Percentiles rank a stretch among this genome's conserved stretches.
Conservation (phyloP, 2,888 invertebrate genomes). For the Agrypnus murinus region DNA sequence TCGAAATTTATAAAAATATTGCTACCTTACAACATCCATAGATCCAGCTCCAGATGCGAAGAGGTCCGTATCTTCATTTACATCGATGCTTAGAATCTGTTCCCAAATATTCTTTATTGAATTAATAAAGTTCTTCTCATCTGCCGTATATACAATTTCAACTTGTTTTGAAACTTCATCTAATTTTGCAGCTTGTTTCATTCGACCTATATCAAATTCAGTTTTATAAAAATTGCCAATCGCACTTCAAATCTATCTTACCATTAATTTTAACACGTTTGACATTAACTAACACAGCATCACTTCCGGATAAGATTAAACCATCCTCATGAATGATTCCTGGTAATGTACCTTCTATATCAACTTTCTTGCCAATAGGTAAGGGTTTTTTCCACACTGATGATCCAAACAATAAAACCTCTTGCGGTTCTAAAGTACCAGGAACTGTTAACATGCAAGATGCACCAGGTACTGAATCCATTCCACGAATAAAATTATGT, state of each 20-base stretch:
- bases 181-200: constrained; percentile 87
- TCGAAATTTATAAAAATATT: constrained; percentile 5
- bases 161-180: constrained; percentile 77
- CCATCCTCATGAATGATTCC: constrained; percentile 87
- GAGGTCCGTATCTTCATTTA: constrained; percentile 90
- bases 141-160: constrained; percentile 79
- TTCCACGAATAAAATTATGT: constrained; percentile 94
- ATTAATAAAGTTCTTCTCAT: constrained; percentile 82
- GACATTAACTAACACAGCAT: constrained; percentile 81
- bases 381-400: constrained; percentile 77
- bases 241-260: constrained; percentile 49
- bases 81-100: constrained; percentile 85
- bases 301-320: constrained; percentile 85
- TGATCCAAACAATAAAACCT: constrained; percentile 88
- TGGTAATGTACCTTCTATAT: constrained; percentile 77
- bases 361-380: constrained; percentile 75
- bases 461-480: constrained; percentile 97
- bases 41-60: constrained; percentile 97
- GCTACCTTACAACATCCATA: constrained; percentile 92
- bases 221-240: too few relatives aligned
- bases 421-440: constrained; percentile 73
- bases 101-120: constrained; percentile 85
- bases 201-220: constrained; percentile 76
- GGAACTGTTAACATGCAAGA: constrained; percentile 71
- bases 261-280: constrained; percentile 67